Base-by-base conservation (phyloP, 35 echinoderm and acorn worm genomes). In the Ptychodera flava region DNA sequence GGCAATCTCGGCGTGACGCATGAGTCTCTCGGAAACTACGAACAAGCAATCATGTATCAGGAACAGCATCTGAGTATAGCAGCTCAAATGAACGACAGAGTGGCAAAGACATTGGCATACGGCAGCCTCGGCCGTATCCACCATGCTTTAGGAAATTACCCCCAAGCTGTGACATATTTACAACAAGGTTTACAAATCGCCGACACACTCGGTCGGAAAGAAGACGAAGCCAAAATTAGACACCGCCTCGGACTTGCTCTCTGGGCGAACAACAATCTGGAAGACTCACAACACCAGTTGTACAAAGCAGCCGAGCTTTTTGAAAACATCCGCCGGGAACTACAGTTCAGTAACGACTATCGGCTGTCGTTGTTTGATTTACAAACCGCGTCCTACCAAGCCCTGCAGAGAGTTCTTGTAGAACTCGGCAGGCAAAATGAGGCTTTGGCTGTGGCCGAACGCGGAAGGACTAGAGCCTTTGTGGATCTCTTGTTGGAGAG, bases 21-120 rank as follows among this genome's bases (percentile, higher is more conserved):
- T 52, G 96, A 99, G 53, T 94, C 93, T n/a, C 85, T 99, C 27
- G 96, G 96, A 27, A 93, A 94, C 75, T 99, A 92, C 85, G 92
- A 99, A 80, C 94, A 94, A 79, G 96, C 96, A 32, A 94, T 99
- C 30, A 94, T 99, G 85, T 99, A 99, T 79, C 96, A 99, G 77
- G 96, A 99, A 84, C 96, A 99, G 36, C 96, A 99, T 85, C 86
- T 99, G 28, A 99, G 96, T 75, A 99, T 99, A 16, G 96, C 96
- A 28, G 96, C 96, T 1, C 93, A 99, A 75, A 85, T 99, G 10
- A 99, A 99, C 77, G 96, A 99, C 78, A 83, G 88, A 78, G 89
- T 92, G 1, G 96, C 96, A 0, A 99, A 99, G 80, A 87, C 93
- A 30, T 38, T 94, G n/a, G 96, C 96, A 0, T 99, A 94, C 88